Conservation (phyloP, 2,797 vertebrate species). For the Cichlasoma orientale region DNA sequence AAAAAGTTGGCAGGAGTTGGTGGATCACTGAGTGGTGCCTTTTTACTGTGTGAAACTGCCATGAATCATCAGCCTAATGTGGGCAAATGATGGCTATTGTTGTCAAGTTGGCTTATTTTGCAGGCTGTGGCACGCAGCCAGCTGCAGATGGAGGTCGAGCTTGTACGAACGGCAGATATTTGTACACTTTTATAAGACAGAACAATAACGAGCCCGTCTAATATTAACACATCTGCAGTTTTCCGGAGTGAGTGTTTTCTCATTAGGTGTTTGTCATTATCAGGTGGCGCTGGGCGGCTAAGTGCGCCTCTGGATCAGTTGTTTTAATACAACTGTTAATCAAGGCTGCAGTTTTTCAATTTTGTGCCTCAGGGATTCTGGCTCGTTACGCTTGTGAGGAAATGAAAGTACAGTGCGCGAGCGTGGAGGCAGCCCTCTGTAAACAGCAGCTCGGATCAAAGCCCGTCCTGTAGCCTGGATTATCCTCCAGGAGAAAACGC, state of each 20-base stretch:
- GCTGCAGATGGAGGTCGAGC: constrained; percentile 10
- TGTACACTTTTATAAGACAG: not conserved
- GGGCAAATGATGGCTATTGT: not conserved
- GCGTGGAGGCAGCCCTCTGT: constrained; percentile 9
- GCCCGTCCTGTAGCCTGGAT: not conserved
- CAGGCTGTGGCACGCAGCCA: not conserved
- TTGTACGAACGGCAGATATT: not conserved
- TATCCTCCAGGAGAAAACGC: not conserved
- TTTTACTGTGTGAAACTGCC: constrained; percentile 32
- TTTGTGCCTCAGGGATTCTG: constrained; percentile 44
- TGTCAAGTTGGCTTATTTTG: not conserved
- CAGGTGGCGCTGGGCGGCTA: not conserved
- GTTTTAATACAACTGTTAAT: constrained; percentile 25
- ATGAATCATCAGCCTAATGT: constrained; percentile 5
- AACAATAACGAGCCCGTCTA: not conserved
- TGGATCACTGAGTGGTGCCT: not conserved
- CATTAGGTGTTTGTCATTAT: not conserved
- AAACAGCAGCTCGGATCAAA: constrained; percentile 23
- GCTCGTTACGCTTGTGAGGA: constrained; percentile 17
- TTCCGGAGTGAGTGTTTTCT: not conserved
- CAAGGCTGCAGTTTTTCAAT: constrained; percentile 40
- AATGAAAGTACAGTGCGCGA: constrained; percentile 33
- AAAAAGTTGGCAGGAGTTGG: not conserved
- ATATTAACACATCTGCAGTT: not conserved
- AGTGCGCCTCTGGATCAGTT: not conserved